Evolutionary conservation across 1,140 invertebrate genomes (phyloP), one percentile per base, ranked within the genome.

Genomic region (Megalonaias nervosa): DNA sequence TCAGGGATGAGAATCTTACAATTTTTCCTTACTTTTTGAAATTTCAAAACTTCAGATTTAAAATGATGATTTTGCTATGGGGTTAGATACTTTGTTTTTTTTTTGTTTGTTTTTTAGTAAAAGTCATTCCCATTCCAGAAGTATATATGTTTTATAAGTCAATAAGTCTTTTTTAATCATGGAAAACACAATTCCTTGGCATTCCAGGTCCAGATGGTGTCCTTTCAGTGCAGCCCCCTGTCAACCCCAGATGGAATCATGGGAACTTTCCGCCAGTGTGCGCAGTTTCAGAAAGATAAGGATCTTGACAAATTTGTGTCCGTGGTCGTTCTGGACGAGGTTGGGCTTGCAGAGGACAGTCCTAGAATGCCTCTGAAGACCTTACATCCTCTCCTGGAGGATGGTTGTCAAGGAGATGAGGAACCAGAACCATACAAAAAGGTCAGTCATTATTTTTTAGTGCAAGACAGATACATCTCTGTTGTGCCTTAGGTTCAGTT

Each of bases 341-440:
- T 89, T 23, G 88, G 88, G 9, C 73, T 88, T 57, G 86, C 87
- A 9, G 86, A 89, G 79, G 82, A 86, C 67, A 87, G 86, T 16
- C 79, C 84, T 26, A 82, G 73, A 67, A 89, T 88, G 86, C 87
- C 87, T 15, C 78, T 89, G 1, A 89, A 89, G 82, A 87, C 86
- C 59, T 55, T 81, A 16, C 80, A 81, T 23, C 80, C 80, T 9
- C 72, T 81, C 6, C 56, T 81, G 57, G 80, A 81, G 71, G 80
- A 81, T 79, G 80, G 80, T 55, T 88, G 84, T 75, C 71, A 82
- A 72, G 83, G 84, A 26, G 79, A 88, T 75, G 84, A 87, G 68
- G 74, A 71, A 31, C 79, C 82, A 65, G 80, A 81, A 65, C 81
- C 79, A 16, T 74, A 82, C 75, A 86, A 80, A 67, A 88, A 87